Evolutionary conservation across 1,140 invertebrate species (phyloP).

Genomic region (Eufriesea mexicana): DNA sequence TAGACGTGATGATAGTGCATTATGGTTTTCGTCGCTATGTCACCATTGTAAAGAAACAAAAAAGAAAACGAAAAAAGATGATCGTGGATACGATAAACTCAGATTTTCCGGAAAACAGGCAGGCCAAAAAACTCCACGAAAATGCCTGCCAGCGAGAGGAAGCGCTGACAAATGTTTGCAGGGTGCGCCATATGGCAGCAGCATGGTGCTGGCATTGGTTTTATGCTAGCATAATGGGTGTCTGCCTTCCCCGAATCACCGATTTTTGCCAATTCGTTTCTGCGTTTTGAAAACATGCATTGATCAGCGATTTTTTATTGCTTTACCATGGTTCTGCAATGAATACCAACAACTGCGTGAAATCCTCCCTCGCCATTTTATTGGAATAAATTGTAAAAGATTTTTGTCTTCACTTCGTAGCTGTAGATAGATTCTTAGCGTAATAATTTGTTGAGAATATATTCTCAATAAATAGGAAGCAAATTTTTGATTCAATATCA

Average conservation of each 20-base stretch:
- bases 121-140: neutral
- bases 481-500: no score
- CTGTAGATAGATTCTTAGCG: no score
- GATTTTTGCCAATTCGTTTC: neutral
- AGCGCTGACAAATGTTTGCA: slow-evolving; percentile 38
- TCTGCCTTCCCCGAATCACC: neutral
- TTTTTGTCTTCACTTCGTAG: no score
- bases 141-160: slow-evolving; percentile 5
- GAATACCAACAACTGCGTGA: no score
- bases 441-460: no score
- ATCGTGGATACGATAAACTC: neutral
- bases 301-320: no score
- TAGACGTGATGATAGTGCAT: no score
- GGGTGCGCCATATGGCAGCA: slow-evolving; percentile 30
- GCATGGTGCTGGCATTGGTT: slow-evolving; percentile 17
- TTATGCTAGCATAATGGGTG: slow-evolving; percentile 17
- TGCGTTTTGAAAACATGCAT: neutral
- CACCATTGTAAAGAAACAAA: neutral
- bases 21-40: no score
- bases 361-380: no score
- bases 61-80: neutral
- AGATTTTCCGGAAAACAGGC: neutral
- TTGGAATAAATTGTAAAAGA: no score
- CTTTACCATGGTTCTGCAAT: no score
- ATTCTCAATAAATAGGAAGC: no score